Conservation (phyloP, 2,888 invertebrate species). For the Piscicola geometra region DNA sequence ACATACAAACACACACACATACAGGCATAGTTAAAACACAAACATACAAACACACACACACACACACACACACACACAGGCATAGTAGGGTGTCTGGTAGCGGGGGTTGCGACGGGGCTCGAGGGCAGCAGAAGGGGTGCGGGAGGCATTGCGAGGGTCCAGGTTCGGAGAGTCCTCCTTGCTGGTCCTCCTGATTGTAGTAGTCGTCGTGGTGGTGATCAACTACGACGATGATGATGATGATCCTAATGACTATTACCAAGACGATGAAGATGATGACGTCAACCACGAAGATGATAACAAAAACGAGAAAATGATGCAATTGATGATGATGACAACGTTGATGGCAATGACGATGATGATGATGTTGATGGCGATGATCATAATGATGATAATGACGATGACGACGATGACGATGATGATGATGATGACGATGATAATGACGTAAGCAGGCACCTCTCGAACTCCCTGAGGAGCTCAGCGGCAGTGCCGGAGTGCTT, state of each 20-base stretch:
- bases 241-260: too few relatives aligned
- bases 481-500: slow-evolving; percentile 46
- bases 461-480: slow-evolving; percentile 37
- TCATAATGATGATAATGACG: background rate
- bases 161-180: slow-evolving; percentile 33
- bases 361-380: background rate
- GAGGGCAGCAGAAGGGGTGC: slow-evolving; percentile 73
- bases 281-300: too few relatives aligned
- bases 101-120: slow-evolving; percentile 61
- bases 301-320: too few relatives aligned
- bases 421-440: slow-evolving; percentile 6
- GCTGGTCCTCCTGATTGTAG: background rate
- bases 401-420: slow-evolving; percentile 3
- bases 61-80: too few relatives aligned
- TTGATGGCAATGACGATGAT: too few relatives aligned
- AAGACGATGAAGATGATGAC: too few relatives aligned
- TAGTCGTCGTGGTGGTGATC: too few relatives aligned
- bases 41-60: too few relatives aligned
- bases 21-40: too few relatives aligned
- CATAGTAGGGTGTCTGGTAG: slow-evolving; percentile 94
- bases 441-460: slow-evolving; percentile 25
- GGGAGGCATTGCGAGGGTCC: slow-evolving; percentile 93
- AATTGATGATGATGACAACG: too few relatives aligned
- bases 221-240: too few relatives aligned
- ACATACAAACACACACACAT: too few relatives aligned